phyloP scores from a whole-genome alignment of 1,140 invertebrate species.

The Aradophagus sp. region DNA sequence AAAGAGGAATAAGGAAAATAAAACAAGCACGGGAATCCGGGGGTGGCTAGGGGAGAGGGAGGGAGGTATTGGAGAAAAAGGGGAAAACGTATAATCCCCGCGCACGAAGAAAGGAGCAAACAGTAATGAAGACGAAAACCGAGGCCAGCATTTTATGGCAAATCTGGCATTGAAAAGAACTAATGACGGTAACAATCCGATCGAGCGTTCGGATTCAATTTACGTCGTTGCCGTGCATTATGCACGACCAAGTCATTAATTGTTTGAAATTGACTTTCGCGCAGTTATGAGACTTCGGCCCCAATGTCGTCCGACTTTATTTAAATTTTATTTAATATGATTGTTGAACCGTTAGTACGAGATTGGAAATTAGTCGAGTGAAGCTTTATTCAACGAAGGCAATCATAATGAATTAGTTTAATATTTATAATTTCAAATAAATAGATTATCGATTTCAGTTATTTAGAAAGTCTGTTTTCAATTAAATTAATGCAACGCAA shows the following conservation, averaged over 20 bases:
- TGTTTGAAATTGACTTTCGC: slow-evolving; percentile 31
- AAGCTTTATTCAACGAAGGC: too few species aligned
- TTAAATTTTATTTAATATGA: not conserved
- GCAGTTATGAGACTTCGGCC: slow-evolving; percentile 1
- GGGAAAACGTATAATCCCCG: slow-evolving; percentile 53
- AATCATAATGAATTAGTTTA: too few species aligned
- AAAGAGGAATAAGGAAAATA: slow-evolving; percentile 44
- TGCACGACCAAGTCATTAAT: slow-evolving; percentile 49
- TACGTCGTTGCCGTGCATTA: slow-evolving; percentile 43
- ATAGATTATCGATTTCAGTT: too few species aligned
- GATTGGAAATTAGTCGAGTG: too few species aligned
- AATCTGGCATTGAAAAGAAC: slow-evolving; percentile 55
- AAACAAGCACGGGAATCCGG: slow-evolving; percentile 25
- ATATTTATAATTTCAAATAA: too few species aligned
- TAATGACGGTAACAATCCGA: slow-evolving; percentile 59
- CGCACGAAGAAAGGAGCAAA: slow-evolving; percentile 49
- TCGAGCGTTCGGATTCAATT: slow-evolving; percentile 35
- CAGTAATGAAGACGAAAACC: slow-evolving; percentile 59
- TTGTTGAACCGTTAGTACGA: not conserved
- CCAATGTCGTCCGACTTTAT: too few species aligned
- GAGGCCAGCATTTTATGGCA: slow-evolving; percentile 56
- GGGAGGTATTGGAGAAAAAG: not conserved
- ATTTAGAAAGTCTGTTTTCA: too few species aligned
- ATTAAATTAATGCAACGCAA: too few species aligned
- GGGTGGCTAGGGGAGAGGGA: not conserved